Conservation (phyloP, 2,797 vertebrate genomes). For the Micromesistius poutassou region DNA sequence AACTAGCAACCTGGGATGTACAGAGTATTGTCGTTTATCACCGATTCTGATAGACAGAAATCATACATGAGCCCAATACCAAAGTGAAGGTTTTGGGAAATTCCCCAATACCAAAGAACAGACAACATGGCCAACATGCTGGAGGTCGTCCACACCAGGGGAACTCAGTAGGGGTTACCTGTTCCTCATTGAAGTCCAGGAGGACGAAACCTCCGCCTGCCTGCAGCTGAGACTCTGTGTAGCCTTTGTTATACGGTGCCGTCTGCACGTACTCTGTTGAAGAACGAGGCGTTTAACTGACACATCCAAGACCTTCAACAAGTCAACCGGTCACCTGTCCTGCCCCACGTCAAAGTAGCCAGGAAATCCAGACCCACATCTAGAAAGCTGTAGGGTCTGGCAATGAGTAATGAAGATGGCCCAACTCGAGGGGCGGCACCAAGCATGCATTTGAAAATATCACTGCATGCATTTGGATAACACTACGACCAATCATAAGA, state of each 20-base stretch:
- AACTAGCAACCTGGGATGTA: not conserved
- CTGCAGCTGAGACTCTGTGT: conserved; percentile 86
- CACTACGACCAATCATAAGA: no score
- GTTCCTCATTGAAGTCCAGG: conserved; percentile 92
- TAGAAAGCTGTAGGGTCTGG: no score
- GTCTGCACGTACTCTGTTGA: conserved; percentile 80
- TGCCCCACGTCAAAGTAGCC: not conserved
- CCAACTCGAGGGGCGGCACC: no score
- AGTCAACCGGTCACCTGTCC: not conserved
- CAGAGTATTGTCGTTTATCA: no score
- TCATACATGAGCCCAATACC: no score
- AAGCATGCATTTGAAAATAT: no score
- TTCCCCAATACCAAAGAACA: not conserved
- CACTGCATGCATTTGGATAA: no score
- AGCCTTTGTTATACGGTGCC: conserved; percentile 85
- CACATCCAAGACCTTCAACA: not conserved
- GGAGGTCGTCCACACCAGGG: not conserved
- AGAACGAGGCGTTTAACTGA: conserved; percentile 2
- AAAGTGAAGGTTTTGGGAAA: not conserved
- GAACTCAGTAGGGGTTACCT: conserved; percentile 69
- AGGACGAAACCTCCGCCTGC: conserved; percentile 92
- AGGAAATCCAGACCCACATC: no score
- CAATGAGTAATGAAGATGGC: no score
- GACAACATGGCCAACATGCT: not conserved
- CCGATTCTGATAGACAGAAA: not conserved